Conservation (phyloP, 2,113 vertebrate genomes). For the Ellobius talpinus region DNA sequence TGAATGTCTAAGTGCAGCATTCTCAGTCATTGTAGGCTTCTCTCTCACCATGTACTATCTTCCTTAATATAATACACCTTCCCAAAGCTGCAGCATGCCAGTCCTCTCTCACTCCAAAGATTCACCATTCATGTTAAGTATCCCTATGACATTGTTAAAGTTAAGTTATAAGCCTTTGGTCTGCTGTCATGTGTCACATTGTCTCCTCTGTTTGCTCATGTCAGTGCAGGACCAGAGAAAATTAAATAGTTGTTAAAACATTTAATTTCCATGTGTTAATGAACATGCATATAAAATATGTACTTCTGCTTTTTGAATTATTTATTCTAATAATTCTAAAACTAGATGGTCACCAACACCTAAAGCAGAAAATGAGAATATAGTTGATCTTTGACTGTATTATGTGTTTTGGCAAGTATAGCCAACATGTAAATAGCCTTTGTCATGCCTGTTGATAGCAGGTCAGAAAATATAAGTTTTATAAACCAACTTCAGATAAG, state of each 20-base stretch:
- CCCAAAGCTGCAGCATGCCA: background rate
- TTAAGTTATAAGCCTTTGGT: background rate
- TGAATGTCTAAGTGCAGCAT: background rate
- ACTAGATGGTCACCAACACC: background rate
- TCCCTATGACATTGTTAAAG: background rate
- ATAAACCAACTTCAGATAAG: background rate
- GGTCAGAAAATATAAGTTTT: background rate
- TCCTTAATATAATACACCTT: background rate
- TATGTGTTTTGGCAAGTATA: background rate
- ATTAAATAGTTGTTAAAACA: background rate
- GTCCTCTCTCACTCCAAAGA: rapidly evolving
- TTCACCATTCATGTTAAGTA: background rate
- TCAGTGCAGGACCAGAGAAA: background rate
- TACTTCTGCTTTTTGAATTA: slow-evolving; percentile 9
- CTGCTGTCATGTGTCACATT: background rate
- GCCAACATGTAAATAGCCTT: background rate
- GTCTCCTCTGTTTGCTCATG: background rate
- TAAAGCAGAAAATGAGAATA: background rate
- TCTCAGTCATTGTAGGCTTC: background rate
- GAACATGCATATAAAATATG: background rate
- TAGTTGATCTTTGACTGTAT: background rate
- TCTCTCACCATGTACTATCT: background rate
- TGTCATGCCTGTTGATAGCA: background rate
- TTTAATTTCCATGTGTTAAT: background rate
- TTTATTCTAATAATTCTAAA: background rate